Conservation (phyloP, 2,888 invertebrate genomes). For the Pycnomerus fuliginosus region DNA sequence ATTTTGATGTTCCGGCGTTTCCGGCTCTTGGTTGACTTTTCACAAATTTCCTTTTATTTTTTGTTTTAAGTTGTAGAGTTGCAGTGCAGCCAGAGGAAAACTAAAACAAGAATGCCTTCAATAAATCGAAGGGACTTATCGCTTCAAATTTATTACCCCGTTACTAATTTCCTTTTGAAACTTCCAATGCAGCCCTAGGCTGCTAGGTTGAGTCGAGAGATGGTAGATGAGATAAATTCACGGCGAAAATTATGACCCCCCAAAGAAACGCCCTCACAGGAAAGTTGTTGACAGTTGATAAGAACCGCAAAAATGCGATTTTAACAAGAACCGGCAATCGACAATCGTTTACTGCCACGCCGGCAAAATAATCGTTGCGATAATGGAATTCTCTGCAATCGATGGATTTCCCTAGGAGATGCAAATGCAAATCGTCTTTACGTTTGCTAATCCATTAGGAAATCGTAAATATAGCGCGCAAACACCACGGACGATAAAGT, state of each 20-base stretch:
- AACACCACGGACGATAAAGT: conserved; percentile 3
- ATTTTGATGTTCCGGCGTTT: too few species aligned
- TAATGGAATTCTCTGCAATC: conserved; percentile 7
- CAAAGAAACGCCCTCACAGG: conserved; percentile 10
- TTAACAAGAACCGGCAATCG: conserved; percentile 28
- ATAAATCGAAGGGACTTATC: too few species aligned
- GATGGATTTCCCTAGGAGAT: conserved; percentile 4
- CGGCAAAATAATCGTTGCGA: conserved; percentile 13
- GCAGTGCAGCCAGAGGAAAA: too few species aligned
- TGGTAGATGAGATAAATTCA: conserved; percentile 16
- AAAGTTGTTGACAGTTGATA: conserved; percentile 20
- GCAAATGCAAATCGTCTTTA: background rate
- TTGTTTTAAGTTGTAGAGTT: too few species aligned
- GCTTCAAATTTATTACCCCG: too few species aligned
- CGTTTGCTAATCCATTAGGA: background rate
- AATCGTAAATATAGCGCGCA: background rate
- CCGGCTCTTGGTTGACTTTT: too few species aligned
- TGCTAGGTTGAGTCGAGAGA: conserved; percentile 7
- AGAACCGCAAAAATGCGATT: conserved; percentile 23
- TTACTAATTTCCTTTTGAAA: conserved; percentile 19
- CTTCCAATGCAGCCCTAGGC: too few species aligned
- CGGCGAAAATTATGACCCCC: conserved; percentile 20
- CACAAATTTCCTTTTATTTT: too few species aligned
- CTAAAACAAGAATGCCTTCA: too few species aligned
- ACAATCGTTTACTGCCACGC: conserved; percentile 16